These are phyloP conservation scores for Percopsis omiscomaycus DNA, from an alignment of 2,797 vertebrate genomes.

Conservation along the genomic window DNA sequence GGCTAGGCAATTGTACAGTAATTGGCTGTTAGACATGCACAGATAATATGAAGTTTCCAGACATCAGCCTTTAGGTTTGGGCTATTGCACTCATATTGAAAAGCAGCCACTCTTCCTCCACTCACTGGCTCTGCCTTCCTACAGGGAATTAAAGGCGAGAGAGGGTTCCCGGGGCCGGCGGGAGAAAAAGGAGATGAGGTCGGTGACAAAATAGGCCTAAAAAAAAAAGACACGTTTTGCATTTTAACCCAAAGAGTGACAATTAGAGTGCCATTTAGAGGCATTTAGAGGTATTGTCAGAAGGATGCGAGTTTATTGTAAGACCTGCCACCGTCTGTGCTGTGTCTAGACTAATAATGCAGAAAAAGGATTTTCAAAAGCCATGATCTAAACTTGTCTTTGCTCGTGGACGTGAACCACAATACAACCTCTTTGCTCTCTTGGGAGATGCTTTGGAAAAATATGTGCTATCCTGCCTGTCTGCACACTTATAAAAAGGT, in stretches of 20 bases:
- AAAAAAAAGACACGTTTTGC: slow-evolving; percentile 14
- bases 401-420: slow-evolving; percentile 29
- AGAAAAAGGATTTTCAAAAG: slow-evolving; percentile 26
- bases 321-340: slow-evolving; percentile 32
- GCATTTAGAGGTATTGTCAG: slow-evolving; percentile 23
- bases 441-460: slow-evolving; percentile 31
- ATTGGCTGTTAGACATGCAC: slow-evolving; percentile 31
- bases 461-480: slow-evolving; percentile 4
- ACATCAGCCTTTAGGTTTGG: slow-evolving; percentile 47
- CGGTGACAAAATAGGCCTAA: slow-evolving; percentile 43
- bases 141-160: slow-evolving; percentile 94
- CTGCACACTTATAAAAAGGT: slow-evolving; percentile 37
- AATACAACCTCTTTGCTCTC: slow-evolving; percentile 26
- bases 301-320: slow-evolving; percentile 56
- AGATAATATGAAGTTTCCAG: slow-evolving; percentile 54
- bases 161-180: slow-evolving; percentile 87
- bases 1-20: slow-evolving; percentile 41
- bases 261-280: slow-evolving; percentile 37
- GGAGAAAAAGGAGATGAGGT: slow-evolving; percentile 98
- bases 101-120: slow-evolving; percentile 34
- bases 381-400: slow-evolving; percentile 40
- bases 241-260: slow-evolving; percentile 37
- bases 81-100: slow-evolving; percentile 36
- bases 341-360: slow-evolving; percentile 16
- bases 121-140: slow-evolving; percentile 43